Evolutionary conservation across 2,797 vertebrate species (phyloP).

Genomic region (Cynopterus sphinx): DNA sequence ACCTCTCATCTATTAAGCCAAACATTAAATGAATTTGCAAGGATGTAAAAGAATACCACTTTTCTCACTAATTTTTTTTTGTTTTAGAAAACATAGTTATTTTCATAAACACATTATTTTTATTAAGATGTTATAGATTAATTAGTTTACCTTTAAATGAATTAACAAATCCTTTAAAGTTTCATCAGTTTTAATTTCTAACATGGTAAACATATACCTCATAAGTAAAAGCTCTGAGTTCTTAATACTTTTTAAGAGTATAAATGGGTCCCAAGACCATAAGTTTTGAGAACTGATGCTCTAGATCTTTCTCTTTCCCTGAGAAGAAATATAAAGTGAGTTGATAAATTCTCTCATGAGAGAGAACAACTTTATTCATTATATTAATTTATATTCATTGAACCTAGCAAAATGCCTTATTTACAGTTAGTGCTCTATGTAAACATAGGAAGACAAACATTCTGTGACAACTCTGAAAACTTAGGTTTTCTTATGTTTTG

Average conservation of each 20-base stretch:
- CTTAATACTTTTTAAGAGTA: neutral
- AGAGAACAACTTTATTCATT: neutral
- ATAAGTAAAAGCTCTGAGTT: neutral
- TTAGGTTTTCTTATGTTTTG: neutral
- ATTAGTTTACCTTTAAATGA: slow-evolving; percentile 10
- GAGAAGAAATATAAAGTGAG: neutral
- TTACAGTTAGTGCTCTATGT: neutral
- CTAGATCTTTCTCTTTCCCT: neutral
- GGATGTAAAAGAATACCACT: neutral
- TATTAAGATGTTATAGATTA: neutral
- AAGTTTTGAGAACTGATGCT: neutral
- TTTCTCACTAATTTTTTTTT: neutral
- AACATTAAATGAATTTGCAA: neutral
- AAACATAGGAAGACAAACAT: neutral
- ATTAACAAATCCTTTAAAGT: slow-evolving; percentile 20
- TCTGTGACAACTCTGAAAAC: neutral
- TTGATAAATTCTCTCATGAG: neutral
- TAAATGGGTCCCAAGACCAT: neutral
- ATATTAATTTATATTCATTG: neutral
- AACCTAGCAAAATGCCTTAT: neutral
- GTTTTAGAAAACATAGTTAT: slow-evolving; percentile 10
- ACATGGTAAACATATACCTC: neutral
- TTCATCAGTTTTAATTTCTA: neutral
- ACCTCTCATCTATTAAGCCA: neutral
- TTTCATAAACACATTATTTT: slow-evolving; percentile 13